phyloP scores from a whole-genome alignment of 2,888 invertebrate genomes.

The Vannuccia rotundouncinata region DNA sequence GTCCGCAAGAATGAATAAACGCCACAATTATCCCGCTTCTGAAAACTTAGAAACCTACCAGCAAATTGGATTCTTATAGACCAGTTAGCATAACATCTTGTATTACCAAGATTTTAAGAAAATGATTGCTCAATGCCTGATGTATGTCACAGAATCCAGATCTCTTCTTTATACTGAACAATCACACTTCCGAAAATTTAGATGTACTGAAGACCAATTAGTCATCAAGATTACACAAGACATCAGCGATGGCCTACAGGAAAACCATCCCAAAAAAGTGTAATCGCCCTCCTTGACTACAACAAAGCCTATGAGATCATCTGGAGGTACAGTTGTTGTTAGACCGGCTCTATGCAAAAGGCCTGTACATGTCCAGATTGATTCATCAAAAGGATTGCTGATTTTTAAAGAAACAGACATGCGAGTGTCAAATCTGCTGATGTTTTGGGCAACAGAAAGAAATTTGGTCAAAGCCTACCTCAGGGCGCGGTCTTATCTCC shows the following conservation, averaged over 20 bases:
- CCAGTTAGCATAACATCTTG: constrained; percentile 19
- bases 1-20: not conserved
- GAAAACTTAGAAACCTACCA: not conserved
- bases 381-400: not conserved
- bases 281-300: not conserved
- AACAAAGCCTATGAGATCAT: not conserved
- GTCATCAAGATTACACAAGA: not conserved
- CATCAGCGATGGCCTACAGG: not conserved
- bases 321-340: not conserved
- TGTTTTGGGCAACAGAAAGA: constrained; percentile 5
- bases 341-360: not conserved
- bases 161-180: not conserved
- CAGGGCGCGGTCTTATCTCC: constrained; percentile 13
- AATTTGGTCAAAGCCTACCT: constrained; percentile 23
- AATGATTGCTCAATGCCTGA: constrained; percentile 5
- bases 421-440: constrained; percentile 7
- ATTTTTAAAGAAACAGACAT: not conserved
- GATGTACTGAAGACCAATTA: not conserved
- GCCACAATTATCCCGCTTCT: not conserved
- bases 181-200: not conserved
- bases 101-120: not conserved
- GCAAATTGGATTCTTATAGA: not conserved
- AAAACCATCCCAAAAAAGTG: constrained; percentile 1
- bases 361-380: not conserved
- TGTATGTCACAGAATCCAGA: not conserved